phyloP scores from a whole-genome alignment of 2,113 vertebrate genomes.

The Oreochromis spilurus region DNA sequence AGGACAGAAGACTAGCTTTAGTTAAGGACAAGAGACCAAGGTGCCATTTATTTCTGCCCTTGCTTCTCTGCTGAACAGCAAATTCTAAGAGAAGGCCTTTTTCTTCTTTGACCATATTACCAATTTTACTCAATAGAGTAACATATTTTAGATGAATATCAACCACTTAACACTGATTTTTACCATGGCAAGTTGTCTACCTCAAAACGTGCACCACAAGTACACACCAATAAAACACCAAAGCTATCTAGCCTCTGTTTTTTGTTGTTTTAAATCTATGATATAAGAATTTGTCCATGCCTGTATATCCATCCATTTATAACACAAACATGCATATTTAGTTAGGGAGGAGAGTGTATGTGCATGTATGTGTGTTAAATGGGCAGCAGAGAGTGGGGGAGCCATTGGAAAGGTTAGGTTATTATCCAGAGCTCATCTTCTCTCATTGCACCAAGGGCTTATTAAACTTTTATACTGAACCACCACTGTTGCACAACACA shows the following conservation, averaged over 20 bases:
- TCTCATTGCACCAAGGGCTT: constrained; percentile 50
- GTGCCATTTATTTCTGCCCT: not conserved
- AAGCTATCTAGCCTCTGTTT: not conserved
- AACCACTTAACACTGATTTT: constrained; percentile 15
- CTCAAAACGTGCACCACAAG: not conserved
- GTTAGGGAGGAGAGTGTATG: constrained; percentile 2
- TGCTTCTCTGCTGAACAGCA: not conserved
- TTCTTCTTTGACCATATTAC: not conserved
- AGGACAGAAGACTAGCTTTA: not conserved
- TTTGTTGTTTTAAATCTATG: not conserved
- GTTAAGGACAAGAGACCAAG: constrained; percentile 6
- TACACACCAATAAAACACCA: not conserved
- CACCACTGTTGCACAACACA: constrained; percentile 23
- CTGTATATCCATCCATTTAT: not conserved
- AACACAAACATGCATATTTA: constrained; percentile 50
- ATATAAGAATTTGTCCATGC: not conserved
- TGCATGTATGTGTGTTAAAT: constrained; percentile 35
- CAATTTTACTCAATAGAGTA: not conserved
- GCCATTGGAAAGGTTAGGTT: constrained; percentile 29
- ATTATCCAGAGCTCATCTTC: constrained; percentile 45
- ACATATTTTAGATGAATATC: constrained; percentile 15
- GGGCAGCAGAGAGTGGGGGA: not conserved
- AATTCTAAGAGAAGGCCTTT: not conserved
- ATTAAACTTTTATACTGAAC: constrained; percentile 62
- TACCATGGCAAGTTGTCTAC: not conserved